Evolutionary conservation across 2,888 invertebrate species (phyloP).

Genomic region (Fragum whitleyi): DNA sequence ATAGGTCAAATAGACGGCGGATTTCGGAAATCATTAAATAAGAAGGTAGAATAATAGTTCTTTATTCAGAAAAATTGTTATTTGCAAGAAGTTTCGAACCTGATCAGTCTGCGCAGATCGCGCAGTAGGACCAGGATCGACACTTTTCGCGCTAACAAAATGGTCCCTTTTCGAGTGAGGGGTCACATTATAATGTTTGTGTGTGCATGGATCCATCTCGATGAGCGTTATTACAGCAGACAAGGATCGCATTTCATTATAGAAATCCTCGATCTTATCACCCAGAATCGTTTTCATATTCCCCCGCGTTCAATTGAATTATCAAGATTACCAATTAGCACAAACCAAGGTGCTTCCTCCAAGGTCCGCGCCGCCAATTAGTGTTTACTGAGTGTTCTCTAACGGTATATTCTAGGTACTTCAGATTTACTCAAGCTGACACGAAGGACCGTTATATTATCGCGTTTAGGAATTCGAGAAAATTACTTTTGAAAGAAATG

Average conservation of each 20-base stretch:
- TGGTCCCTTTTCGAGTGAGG: too few species aligned
- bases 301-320: slow-evolving; percentile 32
- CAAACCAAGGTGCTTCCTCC: slow-evolving; percentile 35
- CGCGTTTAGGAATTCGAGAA: not conserved
- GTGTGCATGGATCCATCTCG: not conserved
- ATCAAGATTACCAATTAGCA: slow-evolving; percentile 59
- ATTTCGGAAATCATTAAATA: too few species aligned
- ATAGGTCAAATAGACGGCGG: too few species aligned
- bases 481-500: not conserved
- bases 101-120: too few species aligned
- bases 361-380: slow-evolving; percentile 27
- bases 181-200: not conserved
- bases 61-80: too few species aligned
- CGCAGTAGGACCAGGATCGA: too few species aligned
- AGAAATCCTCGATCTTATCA: slow-evolving; percentile 17
- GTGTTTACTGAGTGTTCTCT: not conserved
- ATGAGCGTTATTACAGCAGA: slow-evolving; percentile 10
- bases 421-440: slow-evolving; percentile 13
- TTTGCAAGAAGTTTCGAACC: too few species aligned
- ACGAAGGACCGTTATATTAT: slow-evolving; percentile 13
- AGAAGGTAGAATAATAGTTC: too few species aligned
- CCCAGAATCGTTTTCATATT: slow-evolving; percentile 16
- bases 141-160: too few species aligned
- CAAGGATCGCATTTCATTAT: slow-evolving; percentile 17
- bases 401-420: slow-evolving; percentile 8